phyloP scores from a whole-genome alignment of 2,888 invertebrate species.

The Heliconius aoede region DNA sequence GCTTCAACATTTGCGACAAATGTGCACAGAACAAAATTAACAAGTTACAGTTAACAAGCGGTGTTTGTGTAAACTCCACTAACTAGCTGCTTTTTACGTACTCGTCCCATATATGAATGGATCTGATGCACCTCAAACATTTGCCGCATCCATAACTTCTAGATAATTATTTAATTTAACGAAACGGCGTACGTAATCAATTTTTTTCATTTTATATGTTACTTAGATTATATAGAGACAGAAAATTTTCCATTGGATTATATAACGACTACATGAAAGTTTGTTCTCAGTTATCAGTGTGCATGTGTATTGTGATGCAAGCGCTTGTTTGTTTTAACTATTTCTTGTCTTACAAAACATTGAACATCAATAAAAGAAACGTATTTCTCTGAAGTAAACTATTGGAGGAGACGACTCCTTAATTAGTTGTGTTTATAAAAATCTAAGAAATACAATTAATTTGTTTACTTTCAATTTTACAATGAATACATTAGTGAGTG shows the following conservation, averaged over 20 bases:
- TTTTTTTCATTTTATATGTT: conserved; percentile 21
- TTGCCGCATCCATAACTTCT: conserved; percentile 48
- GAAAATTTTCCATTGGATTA: conserved; percentile 9
- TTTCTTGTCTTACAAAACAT: conserved; percentile 35
- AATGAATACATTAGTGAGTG: not conserved
- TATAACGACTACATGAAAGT: not conserved
- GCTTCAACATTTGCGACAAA: conserved; percentile 66
- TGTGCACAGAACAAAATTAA: conserved; percentile 72
- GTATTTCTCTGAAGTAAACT: conserved; percentile 14
- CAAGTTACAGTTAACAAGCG: conserved; percentile 79
- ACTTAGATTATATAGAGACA: not conserved
- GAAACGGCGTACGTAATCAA: conserved; percentile 18
- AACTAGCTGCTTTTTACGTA: conserved; percentile 72
- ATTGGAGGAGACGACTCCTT: not conserved
- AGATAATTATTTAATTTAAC: conserved; percentile 48
- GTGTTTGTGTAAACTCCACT: conserved; percentile 75
- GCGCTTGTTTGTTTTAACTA: conserved; percentile 33
- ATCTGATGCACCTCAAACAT: conserved; percentile 46
- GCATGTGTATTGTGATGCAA: not conserved
- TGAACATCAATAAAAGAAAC: conserved; percentile 28
- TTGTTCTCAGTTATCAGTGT: not conserved
- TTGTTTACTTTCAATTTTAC: not conserved
- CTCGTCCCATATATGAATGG: conserved; percentile 47
- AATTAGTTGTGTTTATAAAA: conserved; percentile 15
- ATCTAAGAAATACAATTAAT: not conserved